These are phyloP conservation scores for Astatoreochromis straeleni DNA, from an alignment of 2,113 vertebrate species.

Conservation along the genomic window DNA sequence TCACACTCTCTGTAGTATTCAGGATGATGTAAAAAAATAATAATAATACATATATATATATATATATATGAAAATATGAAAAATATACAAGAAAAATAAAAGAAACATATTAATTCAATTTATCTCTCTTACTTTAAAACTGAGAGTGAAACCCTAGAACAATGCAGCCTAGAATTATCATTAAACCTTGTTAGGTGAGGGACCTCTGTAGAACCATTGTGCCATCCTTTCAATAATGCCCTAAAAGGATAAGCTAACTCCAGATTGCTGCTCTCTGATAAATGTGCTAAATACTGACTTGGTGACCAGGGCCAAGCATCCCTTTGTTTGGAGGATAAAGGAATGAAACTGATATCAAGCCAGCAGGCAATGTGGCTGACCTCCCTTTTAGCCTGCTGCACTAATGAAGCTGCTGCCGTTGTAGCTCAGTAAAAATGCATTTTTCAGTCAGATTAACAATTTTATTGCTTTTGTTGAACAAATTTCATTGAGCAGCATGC, in stretches of 20 bases:
- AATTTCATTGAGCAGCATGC: not conserved
- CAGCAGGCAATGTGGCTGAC: constrained; percentile 30
- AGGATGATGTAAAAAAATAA: not conserved
- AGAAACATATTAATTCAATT: not conserved
- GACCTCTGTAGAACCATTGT: not conserved
- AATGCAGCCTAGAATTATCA: not conserved
- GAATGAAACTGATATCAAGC: constrained; percentile 28
- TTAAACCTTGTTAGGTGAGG: not conserved
- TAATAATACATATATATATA: not conserved
- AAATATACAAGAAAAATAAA: not conserved
- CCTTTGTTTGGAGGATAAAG: constrained; percentile 41
- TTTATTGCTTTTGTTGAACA: not conserved
- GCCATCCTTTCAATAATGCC: not conserved
- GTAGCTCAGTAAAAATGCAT: not conserved
- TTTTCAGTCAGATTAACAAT: not conserved
- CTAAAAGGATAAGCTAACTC: not conserved
- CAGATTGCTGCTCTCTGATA: constrained; percentile 32
- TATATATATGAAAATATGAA: not conserved
- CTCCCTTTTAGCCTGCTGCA: not conserved
- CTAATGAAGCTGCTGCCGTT: constrained; percentile 28
- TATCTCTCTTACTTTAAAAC: not conserved
- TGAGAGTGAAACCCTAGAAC: not conserved
- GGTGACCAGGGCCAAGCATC: not conserved
- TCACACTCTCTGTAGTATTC: not conserved
- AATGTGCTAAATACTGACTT: constrained; percentile 12